Evolutionary conservation across 2,797 vertebrate species (phyloP).

Genomic region (Perodicticus potto): DNA sequence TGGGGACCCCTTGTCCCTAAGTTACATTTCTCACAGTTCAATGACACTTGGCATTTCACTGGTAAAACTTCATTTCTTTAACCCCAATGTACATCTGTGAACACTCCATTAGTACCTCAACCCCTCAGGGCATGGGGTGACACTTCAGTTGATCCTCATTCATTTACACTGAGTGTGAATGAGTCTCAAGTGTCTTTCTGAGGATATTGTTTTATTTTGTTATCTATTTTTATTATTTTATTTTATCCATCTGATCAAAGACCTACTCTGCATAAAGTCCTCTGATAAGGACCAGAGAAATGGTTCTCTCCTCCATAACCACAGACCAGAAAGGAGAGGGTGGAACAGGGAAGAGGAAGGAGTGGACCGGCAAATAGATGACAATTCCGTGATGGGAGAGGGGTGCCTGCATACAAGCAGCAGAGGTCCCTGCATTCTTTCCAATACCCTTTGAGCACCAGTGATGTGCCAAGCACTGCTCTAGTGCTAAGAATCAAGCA

Average conservation of each 20-base stretch:
- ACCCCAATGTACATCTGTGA: not conserved
- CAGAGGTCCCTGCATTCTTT: not conserved
- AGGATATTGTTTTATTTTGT: not conserved
- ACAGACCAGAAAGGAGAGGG: not conserved
- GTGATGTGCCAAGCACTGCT: not conserved
- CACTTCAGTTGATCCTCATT: too few species aligned
- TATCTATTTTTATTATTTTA: not conserved
- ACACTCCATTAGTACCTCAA: not conserved
- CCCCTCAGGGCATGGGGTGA: not conserved
- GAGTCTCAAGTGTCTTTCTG: not conserved
- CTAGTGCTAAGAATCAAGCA: not conserved
- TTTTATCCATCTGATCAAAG: not conserved
- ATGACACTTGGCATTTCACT: not conserved
- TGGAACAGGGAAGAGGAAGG: not conserved
- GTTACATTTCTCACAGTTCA: not conserved
- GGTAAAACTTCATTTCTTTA: not conserved
- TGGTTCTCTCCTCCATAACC: not conserved
- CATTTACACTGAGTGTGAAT: not conserved
- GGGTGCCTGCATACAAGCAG: too few species aligned
- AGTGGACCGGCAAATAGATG: not conserved
- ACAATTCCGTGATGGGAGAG: not conserved
- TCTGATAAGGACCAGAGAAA: not conserved
- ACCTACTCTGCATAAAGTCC: not conserved
- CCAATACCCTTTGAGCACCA: not conserved
- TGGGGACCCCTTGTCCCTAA: not conserved